Evolutionary conservation across 2,888 invertebrate species (phyloP), one percentile per base, ranked within the genome.

Genomic region (Phasia obesa): DNA sequence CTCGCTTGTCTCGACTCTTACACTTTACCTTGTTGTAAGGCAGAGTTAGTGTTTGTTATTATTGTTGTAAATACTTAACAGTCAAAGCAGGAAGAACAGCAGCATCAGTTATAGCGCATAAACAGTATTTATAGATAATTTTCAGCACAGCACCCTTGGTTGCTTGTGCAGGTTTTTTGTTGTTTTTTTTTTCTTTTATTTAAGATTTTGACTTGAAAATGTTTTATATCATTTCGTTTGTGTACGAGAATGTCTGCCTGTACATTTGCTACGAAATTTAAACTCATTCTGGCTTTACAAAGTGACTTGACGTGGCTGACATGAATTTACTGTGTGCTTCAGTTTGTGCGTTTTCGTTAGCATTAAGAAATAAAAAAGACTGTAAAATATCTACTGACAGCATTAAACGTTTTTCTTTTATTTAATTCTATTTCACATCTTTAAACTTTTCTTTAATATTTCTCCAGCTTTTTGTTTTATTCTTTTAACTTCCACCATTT

Each of bases 1-100:
- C 88, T 86, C 87, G 87, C 88, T 86, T 87, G 88, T 86, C 62
- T 74, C 59, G 60, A 80, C 53, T 67, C 60, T 70, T 57, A 71
- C 53, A 55, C 67, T 80, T 53, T 60, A 74, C 67, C 73, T 79
- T 65, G 57, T 71, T 64, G 17, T 49, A 17, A 47, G 42, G 13
- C 38, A 6, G 19, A 27, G 19, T 19, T 9, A 49, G 11, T 49
- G 13, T n/a, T 44, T 27, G 27, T 62, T 55, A 31, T 70, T 59
- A 5, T 49, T 69, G 23, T 55, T 70, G 53, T 38, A 57, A 60
- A 25, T 76, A 79, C 73, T 79, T 73, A 69, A 59, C 62, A 67
- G 71, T 57, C 69, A 64, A 55, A 65, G 77, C 57, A 83, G 79
- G 64, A 57, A 42, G 6, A 71, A 42, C 59, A 79, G 38, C 44